phyloP scores from a whole-genome alignment of 1,140 invertebrate genomes.

The Phenacoccus solenopsis region DNA sequence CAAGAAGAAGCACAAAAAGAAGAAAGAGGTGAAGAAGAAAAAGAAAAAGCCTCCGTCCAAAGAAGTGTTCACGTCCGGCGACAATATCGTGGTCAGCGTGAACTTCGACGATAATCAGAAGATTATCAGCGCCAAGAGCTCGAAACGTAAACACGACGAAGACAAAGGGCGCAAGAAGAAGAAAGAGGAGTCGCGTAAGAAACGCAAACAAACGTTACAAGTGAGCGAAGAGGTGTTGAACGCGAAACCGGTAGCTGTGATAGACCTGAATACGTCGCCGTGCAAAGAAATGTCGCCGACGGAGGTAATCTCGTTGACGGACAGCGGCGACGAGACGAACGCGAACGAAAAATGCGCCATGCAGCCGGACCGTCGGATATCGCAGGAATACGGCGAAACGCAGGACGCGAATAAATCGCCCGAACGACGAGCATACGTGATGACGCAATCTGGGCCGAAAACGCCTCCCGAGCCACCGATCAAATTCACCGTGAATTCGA shows the following conservation, averaged over 20 bases:
- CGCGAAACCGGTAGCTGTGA: conserved; percentile 62
- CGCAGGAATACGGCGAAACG: neutral
- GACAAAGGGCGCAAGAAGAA: conserved; percentile 34
- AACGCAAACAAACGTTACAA: conserved; percentile 28
- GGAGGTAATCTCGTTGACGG: conserved; percentile 66
- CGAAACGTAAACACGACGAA: conserved; percentile 36
- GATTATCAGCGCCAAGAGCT: neutral
- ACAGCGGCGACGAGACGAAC: conserved; percentile 53
- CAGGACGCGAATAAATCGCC: neutral
- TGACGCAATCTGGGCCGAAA: conserved; percentile 42
- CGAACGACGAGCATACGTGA: neutral
- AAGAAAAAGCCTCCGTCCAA: conserved; percentile 50
- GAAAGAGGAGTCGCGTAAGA: conserved; percentile 41
- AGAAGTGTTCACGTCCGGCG: conserved; percentile 80
- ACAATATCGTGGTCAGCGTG: conserved; percentile 81
- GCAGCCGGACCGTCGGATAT: neutral
- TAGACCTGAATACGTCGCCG: conserved; percentile 70
- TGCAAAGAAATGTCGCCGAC: conserved; percentile 65
- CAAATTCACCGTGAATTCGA: conserved; percentile 41
- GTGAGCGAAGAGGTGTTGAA: conserved; percentile 25
- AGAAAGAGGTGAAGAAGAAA: neutral
- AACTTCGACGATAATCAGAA: conserved; percentile 47
- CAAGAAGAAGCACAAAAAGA: neutral
- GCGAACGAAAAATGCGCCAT: neutral
- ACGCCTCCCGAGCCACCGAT: conserved; percentile 59